Conservation (phyloP, 2,888 invertebrate genomes). For the Drosophila formosana region DNA sequence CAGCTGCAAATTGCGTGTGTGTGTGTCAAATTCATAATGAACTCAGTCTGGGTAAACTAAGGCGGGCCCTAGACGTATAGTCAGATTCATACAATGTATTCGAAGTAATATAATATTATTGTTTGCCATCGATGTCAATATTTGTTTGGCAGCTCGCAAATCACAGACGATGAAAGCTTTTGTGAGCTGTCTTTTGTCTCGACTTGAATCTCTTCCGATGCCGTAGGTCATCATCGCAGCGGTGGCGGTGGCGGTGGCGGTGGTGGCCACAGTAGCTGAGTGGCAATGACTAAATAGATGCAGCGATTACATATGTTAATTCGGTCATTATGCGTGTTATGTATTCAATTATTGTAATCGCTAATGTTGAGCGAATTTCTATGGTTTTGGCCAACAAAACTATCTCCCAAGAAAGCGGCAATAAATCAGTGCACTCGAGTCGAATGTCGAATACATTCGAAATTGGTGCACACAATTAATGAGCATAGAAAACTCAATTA, state of each 20-base stretch:
- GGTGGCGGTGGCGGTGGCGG: constrained; percentile 18
- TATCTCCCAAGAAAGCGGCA: constrained; percentile 34
- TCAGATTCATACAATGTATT: constrained; percentile 38
- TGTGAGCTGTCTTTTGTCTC: constrained; percentile 26
- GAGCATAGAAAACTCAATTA: constrained; percentile 42
- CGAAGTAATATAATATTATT: constrained; percentile 38
- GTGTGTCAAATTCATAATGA: constrained; percentile 19
- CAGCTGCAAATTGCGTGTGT: background rate
- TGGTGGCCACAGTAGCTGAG: constrained; percentile 4
- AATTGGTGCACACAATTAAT: constrained; percentile 19
- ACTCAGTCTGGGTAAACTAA: constrained; percentile 37
- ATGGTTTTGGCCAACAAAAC: background rate
- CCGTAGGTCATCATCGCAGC: constrained; percentile 44
- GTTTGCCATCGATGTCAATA: constrained; percentile 69
- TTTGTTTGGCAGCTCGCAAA: constrained; percentile 59
- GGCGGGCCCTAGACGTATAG: constrained; percentile 32
- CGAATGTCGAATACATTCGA: constrained; percentile 28
- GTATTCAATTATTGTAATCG: constrained; percentile 13
- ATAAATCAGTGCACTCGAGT: constrained; percentile 47
- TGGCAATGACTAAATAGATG: constrained; percentile 25
- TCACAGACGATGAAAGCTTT: constrained; percentile 45
- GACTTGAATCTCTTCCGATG: constrained; percentile 29
- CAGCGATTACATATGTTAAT: constrained; percentile 34
- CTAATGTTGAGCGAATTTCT: background rate
- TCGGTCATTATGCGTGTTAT: constrained; percentile 28